Evolutionary conservation across 2,113 vertebrate species (phyloP).

Genomic region (Psephotus haematonotus): DNA sequence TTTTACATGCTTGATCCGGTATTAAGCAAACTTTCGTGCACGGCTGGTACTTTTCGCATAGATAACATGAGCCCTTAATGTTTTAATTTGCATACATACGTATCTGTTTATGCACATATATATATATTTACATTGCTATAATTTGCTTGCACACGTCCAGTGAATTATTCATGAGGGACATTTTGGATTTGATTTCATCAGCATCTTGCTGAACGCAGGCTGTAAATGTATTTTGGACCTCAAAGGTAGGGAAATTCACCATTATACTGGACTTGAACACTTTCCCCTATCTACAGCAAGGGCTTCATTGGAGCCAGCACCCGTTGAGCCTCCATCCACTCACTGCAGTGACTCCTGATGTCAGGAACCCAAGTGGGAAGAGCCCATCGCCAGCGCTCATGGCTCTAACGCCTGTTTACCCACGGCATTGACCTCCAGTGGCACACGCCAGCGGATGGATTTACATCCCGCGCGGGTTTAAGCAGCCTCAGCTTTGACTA

Average conservation of each 20-base stretch:
- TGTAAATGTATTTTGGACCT: background rate
- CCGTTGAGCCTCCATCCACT: background rate
- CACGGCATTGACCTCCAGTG: background rate
- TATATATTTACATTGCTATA: background rate
- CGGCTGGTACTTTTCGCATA: background rate
- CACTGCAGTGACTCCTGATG: fast-evolving
- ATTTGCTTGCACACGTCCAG: background rate
- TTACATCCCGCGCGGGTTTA: background rate
- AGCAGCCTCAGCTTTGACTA: slow-evolving; percentile 34
- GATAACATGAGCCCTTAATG: background rate
- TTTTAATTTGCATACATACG: background rate
- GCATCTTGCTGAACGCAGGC: background rate
- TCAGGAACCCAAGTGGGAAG: background rate
- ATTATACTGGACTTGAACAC: fast-evolving
- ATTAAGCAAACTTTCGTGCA: background rate
- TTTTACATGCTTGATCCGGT: background rate
- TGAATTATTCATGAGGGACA: slow-evolving; percentile 33
- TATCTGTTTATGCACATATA: background rate
- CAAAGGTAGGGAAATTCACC: fast-evolving
- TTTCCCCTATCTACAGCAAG: fast-evolving
- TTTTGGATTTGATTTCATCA: slow-evolving; percentile 26
- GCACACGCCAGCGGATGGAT: background rate
- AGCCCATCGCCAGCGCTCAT: background rate
- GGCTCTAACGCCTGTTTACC: background rate
- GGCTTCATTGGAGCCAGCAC: background rate